Evolutionary conservation across 2,113 vertebrate genomes (phyloP), one percentile per base, ranked within the genome.

Genomic region (Rissa tridactyla): DNA sequence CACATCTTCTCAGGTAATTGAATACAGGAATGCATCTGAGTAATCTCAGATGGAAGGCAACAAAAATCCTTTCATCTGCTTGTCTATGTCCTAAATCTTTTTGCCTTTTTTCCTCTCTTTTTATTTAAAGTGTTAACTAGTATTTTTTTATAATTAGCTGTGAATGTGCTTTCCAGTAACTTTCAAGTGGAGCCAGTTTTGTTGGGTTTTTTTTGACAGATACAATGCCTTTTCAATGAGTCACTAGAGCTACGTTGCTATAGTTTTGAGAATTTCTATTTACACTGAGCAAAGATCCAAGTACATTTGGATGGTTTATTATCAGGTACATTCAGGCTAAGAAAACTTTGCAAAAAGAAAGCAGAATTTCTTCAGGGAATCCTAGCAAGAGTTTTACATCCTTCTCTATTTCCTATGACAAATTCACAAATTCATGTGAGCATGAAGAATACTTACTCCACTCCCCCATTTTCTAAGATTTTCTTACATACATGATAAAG

Each of bases 1-100:
- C 98, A 98, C 97, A 98, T 98, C 97, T 97, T 98, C 94, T 86
- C 92, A 97, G 98, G 97, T 99, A 99, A 98, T 98, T 98, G 98
- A 98, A 98, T 97, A 98, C 98, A 98, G 98, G 98, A 97, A 96
- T 65, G 94, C 90, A 94, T 98, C 94, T 98, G 95, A 98, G 97
- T 97, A 97, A 93, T 97, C 96, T 98, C 98, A 97, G 96, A 98
- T 98, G 97, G 97, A 97, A 97, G 47, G 88, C 96, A 97, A 94
- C 85, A 97, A 81, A 88, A 94, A 94, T 75, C 60, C 97, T 98
- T 98, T 98, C 92, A 98, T 98, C 98, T 97, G 84, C 94, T 96
- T 96, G 95, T 98, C 95, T 95, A 90, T 40, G 82, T 75, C 77
- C 94, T 98, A 97, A 98, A 98, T 98, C 73, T 94, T 95, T 90